These are phyloP conservation scores for Phthorimaea operculella DNA, from an alignment of 1,140 invertebrate species.

Conservation along the genomic window DNA sequence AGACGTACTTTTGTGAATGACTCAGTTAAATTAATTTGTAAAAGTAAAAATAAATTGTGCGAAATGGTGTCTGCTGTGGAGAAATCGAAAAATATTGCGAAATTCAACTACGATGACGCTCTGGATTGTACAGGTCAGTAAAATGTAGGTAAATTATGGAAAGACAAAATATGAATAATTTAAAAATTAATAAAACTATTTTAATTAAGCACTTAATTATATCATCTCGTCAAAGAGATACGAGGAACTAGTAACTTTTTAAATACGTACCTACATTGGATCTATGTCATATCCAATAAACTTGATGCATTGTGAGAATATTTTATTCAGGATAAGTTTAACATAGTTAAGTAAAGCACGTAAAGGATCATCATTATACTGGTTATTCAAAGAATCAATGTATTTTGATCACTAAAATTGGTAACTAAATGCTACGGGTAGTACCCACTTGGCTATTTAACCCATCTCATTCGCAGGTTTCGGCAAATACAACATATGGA, in stretches of 20 bases:
- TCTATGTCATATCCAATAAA: too few relatives aligned
- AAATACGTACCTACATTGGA: too few relatives aligned
- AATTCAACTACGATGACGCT: not conserved
- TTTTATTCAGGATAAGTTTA: too few relatives aligned
- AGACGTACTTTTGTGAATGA: not conserved
- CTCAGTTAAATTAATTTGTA: not conserved
- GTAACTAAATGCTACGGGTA: not conserved
- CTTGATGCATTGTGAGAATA: too few relatives aligned
- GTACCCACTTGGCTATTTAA: too few relatives aligned
- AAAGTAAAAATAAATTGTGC: not conserved
- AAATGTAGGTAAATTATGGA: not conserved
- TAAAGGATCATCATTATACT: too few relatives aligned
- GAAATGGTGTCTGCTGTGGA: not conserved
- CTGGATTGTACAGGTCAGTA: not conserved
- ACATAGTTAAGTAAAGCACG: too few relatives aligned
- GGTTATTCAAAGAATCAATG: too few relatives aligned
- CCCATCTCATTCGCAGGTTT: constrained; percentile 25
- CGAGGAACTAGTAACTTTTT: too few relatives aligned
- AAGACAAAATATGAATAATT: not conserved
- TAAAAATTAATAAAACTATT: not conserved
- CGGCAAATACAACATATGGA: constrained; percentile 42
- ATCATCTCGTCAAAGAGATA: too few relatives aligned
- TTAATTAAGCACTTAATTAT: too few relatives aligned
- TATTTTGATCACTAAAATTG: not conserved
- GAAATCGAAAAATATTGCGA: not conserved